phyloP scores from a whole-genome alignment of 2,797 vertebrate species.

The Phoxinus dragarum region DNA sequence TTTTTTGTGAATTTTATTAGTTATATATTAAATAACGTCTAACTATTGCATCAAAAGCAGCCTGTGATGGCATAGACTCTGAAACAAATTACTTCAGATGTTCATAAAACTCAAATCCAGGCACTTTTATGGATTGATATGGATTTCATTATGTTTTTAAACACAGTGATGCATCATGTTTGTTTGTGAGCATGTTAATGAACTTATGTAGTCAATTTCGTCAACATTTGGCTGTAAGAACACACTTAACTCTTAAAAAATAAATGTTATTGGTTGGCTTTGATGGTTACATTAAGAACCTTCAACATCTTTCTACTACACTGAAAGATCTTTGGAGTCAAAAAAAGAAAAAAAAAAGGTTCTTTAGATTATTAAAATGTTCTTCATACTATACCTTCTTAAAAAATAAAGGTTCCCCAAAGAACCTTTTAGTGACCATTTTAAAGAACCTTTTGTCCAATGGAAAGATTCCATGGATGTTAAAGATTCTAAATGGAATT shows the following conservation, averaged over 20 bases:
- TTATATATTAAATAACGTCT: not conserved
- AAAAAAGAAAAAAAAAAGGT: not conserved
- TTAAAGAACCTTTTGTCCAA: not conserved
- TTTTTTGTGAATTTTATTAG: not conserved
- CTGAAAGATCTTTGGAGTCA: not conserved
- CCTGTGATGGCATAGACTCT: not conserved
- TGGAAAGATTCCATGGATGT: not conserved
- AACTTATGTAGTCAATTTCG: not conserved
- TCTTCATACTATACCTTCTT: not conserved
- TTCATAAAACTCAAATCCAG: not conserved
- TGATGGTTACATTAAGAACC: not conserved
- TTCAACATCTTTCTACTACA: not conserved
- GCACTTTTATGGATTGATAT: not conserved
- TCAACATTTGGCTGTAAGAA: not conserved
- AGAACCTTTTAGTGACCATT: not conserved
- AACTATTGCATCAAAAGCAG: not conserved
- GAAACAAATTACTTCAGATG: not conserved
- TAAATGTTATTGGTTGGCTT: not conserved
- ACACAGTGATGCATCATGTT: not conserved
- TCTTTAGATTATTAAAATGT: too few species aligned
- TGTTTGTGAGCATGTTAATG: not conserved
- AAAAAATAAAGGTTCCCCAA: not conserved
- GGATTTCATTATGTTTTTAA: not conserved
- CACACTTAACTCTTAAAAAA: not conserved
- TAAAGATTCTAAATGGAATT: not conserved